Percentiles rank a stretch among this genome's conserved stretches.
phyloP scores from a whole-genome alignment of 2,113 vertebrate genomes.

The Gallinago jamesoni region DNA sequence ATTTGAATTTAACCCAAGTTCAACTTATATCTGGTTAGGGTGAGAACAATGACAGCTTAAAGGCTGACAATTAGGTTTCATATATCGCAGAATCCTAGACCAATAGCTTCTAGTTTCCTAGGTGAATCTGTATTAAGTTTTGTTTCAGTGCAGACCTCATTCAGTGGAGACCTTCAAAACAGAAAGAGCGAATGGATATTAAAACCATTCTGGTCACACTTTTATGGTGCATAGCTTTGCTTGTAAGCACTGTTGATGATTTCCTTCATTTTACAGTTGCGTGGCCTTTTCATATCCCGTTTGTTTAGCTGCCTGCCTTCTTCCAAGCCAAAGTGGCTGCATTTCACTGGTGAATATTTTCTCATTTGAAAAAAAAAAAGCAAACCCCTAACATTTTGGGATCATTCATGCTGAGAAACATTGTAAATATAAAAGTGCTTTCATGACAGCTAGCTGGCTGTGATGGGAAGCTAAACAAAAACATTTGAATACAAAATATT shows the following conservation, averaged over 20 bases:
- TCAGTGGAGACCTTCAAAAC: not conserved
- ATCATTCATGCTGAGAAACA: slow-evolving; percentile 29
- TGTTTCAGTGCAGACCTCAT: not conserved
- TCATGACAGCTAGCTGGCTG: slow-evolving; percentile 49
- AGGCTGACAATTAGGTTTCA: not conserved
- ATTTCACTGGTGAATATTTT: not conserved
- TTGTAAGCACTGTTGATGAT: not conserved
- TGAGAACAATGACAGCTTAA: not conserved
- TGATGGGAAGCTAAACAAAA: slow-evolving; percentile 57
- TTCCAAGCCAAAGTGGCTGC: not conserved
- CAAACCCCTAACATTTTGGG: not conserved
- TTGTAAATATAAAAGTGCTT: slow-evolving; percentile 19
- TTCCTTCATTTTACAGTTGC: not conserved
- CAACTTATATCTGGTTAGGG: not conserved
- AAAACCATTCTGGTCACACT: not conserved
- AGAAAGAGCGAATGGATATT: not conserved
- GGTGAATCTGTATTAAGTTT: not conserved
- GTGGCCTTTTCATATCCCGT: not conserved
- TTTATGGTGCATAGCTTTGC: not conserved
- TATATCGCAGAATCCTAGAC: not conserved
- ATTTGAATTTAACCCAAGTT: not conserved
- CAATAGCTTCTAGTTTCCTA: not conserved
- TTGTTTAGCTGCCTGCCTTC: not conserved
- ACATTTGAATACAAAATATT: slow-evolving; percentile 54
- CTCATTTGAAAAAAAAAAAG: not conserved